Evolutionary conservation across 30 jellyfish, hydroid and myxozoan genomes (phyloP).

Genomic region (Nemopilema nomurai): DNA sequence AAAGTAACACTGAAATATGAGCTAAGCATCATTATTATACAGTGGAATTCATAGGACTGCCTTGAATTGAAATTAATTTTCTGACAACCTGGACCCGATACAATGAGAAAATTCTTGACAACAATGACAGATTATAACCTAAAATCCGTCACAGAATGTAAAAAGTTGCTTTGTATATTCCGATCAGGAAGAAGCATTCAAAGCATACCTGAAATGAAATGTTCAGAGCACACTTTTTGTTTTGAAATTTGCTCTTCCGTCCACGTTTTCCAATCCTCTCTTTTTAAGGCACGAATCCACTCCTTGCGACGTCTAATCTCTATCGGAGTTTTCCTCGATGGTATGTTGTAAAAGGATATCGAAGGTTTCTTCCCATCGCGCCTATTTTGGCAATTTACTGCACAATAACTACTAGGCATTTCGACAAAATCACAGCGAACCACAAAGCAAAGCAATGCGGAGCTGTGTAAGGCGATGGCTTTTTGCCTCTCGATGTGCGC

Average conservation of each 20-base stretch:
- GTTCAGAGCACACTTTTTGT: conserved; percentile 40
- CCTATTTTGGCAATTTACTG: conserved; percentile 30
- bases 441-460: not conserved
- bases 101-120: not conserved
- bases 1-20: not conserved
- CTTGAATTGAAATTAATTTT: not conserved
- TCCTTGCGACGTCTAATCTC: conserved; percentile 48
- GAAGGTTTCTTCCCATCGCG: conserved; percentile 1
- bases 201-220: conserved; percentile 47
- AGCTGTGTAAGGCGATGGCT: not conserved
- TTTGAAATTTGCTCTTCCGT: conserved; percentile 44
- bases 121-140: not conserved
- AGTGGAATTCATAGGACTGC: not conserved
- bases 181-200: not conserved
- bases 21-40: not conserved
- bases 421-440: conserved; percentile 5
- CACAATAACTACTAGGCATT: conserved; percentile 70
- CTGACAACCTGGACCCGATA: not conserved
- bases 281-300: conserved; percentile 54
- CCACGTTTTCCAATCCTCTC: conserved; percentile 55
- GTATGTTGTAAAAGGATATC: conserved; percentile 38
- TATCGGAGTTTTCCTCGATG: conserved; percentile 52
- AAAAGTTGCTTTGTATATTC: not conserved
- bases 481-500: conserved; percentile 52
- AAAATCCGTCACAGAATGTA: not conserved